Evolutionary conservation across 2,888 invertebrate species (phyloP).

Genomic region (Heliconius sara): DNA sequence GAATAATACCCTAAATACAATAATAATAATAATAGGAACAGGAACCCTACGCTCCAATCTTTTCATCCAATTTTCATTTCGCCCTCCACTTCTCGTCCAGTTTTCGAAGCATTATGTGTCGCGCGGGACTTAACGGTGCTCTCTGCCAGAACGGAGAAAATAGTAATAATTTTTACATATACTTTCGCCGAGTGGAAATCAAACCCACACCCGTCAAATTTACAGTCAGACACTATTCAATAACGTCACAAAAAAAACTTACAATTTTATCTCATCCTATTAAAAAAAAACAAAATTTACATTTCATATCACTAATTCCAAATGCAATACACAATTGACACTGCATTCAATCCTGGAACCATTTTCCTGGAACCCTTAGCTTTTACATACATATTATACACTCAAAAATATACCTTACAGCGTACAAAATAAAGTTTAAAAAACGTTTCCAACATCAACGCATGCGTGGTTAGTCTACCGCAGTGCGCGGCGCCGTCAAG

Average conservation of each 20-base stretch:
- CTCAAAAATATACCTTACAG: slow-evolving; percentile 52
- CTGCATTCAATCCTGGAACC: slow-evolving; percentile 60
- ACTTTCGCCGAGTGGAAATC: neutral
- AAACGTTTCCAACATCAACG: slow-evolving; percentile 59
- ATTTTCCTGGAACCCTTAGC: slow-evolving; percentile 57
- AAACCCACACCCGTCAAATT: neutral
- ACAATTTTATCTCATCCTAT: too few relatives aligned
- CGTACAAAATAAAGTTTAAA: slow-evolving; percentile 53
- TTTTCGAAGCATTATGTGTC: neutral
- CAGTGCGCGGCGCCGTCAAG: slow-evolving; percentile 82
- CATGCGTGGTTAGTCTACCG: slow-evolving; percentile 78
- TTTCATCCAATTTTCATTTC: too few relatives aligned
- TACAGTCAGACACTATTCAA: neutral
- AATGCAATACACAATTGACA: slow-evolving; percentile 14
- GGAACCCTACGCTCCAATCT: too few relatives aligned
- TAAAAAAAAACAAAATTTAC: neutral
- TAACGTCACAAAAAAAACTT: too few relatives aligned
- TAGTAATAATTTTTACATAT: neutral
- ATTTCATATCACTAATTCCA: neutral
- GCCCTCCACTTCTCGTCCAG: too few relatives aligned
- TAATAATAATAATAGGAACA: neutral
- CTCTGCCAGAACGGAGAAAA: neutral
- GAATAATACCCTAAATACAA: neutral
- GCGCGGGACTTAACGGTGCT: neutral
- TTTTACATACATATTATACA: slow-evolving; percentile 38